These are phyloP conservation scores for Umimayanthus chanpuru DNA, from an alignment of 92 coral and sea anemone species.

Conservation along the genomic window DNA sequence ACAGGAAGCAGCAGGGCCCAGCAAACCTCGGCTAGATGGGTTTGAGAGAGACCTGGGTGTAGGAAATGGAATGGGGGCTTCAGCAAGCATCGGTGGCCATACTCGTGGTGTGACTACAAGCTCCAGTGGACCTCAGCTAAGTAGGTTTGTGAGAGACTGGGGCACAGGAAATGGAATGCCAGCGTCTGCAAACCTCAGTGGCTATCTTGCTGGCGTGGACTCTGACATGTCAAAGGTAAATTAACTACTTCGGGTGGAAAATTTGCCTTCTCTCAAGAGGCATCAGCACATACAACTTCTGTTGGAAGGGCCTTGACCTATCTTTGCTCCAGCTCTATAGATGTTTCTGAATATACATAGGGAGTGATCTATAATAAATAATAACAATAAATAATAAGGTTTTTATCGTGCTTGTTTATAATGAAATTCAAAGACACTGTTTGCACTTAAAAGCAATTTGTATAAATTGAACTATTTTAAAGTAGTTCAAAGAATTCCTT, in stretches of 20 bases:
- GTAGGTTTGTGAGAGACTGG: slow-evolving; percentile 22
- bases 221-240: slow-evolving; percentile 37
- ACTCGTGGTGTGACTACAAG: neutral
- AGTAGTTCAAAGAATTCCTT: too few relatives aligned
- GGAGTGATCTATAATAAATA: too few relatives aligned
- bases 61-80: neutral
- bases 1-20: neutral
- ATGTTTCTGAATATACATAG: too few relatives aligned
- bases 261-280: neutral
- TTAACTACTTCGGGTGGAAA: neutral
- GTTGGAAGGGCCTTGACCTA: too few relatives aligned
- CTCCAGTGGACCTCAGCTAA: slow-evolving; percentile 5
- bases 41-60: neutral
- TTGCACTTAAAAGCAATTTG: too few relatives aligned
- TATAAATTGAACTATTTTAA: too few relatives aligned
- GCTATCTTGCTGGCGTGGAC: slow-evolving; percentile 32
- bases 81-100: neutral
- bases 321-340: too few relatives aligned
- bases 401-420: too few relatives aligned
- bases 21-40: neutral
- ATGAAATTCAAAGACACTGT: too few relatives aligned
- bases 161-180: slow-evolving; percentile 9
- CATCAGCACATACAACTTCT: neutral
- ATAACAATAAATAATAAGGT: too few relatives aligned
- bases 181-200: slow-evolving; percentile 24